These are phyloP conservation scores for Hyposmocoma kahamanoa DNA, from an alignment of 1,140 invertebrate species.

Conservation along the genomic window DNA sequence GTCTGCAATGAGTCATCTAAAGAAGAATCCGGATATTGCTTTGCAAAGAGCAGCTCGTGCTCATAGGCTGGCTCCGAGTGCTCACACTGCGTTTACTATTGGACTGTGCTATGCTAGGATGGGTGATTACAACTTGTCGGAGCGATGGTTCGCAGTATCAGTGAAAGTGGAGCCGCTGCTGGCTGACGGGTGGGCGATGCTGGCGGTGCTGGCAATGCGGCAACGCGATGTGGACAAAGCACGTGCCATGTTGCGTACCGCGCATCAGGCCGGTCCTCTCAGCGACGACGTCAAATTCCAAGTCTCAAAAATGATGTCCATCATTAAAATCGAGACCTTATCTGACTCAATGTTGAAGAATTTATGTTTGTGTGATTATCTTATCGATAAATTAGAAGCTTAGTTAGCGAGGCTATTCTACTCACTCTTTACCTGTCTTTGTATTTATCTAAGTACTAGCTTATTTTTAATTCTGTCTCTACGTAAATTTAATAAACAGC, in stretches of 20 bases:
- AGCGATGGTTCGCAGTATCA: conserved; percentile 50
- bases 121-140: conserved; percentile 33
- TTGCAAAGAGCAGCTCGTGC: conserved; percentile 52
- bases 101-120: conserved; percentile 39
- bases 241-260: conserved; percentile 45
- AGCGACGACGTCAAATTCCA: conserved; percentile 43
- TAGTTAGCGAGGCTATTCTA: too few species aligned
- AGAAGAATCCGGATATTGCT: conserved; percentile 28
- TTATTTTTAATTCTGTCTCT: not conserved
- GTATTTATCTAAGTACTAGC: not conserved
- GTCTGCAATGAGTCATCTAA: conserved; percentile 38
- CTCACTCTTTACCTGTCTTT: too few species aligned
- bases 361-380: conserved; percentile 40
- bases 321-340: conserved; percentile 32
- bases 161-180: conserved; percentile 49
- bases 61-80: conserved; percentile 48
- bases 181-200: conserved; percentile 54
- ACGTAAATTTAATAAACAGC: not conserved
- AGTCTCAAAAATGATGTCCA: conserved; percentile 34
- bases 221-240: conserved; percentile 43
- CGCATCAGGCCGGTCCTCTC: conserved; percentile 46
- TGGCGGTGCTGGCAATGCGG: conserved; percentile 44
- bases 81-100: conserved; percentile 42
- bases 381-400: not conserved
- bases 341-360: conserved; percentile 42